Base-by-base conservation (phyloP, 2,888 invertebrate species). In the Eubasilissa splendida region DNA sequence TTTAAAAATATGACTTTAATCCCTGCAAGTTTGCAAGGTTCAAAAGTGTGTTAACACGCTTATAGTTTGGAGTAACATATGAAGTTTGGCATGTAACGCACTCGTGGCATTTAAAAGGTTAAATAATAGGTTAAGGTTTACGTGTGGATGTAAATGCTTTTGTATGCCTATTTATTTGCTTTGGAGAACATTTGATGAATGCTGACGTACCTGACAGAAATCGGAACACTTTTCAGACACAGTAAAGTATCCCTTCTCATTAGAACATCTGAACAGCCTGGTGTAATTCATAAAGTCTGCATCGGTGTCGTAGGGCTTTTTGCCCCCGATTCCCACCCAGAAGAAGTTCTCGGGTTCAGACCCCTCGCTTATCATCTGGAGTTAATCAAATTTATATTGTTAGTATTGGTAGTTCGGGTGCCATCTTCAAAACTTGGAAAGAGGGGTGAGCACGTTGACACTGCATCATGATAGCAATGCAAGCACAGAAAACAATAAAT, bases 181-280 rank as follows among this genome's bases (percentile, higher is more conserved):
- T 42, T 42, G 7, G 42, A 42, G 42, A 42, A 42, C 42, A 42
- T 42, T 42, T 42, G 22, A 22, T 22, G 22, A 22, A 1, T 22
- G 22, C 1, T n/a, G 22, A 83, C 84, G 85, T 87, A 96, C 96
- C 93, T 98, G 98, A 88, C 98, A 98, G 90, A 98, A 98, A 89
- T 98, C 98, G 0, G 97, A 96, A 89, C 99, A 99, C 88, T 99
- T 99, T 89, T 99, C 99, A 0, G 99, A 99, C 60, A 99, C 98
- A 0, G 97, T 96, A 88, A 99, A 99, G 89, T 99, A 99, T 5
- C 99, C 99, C 87, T 99, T 99, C 87, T 99, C 99, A 88, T 99
- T 99, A 68, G 99, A 99, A 89, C 99, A 99, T 77, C 99, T 93
- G 91, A 99, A 99, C 59, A 99, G 91, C 73, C 99, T 92, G 1